Evolutionary conservation across 2,888 invertebrate genomes (phyloP).

Genomic region (Calephelis perditalis): DNA sequence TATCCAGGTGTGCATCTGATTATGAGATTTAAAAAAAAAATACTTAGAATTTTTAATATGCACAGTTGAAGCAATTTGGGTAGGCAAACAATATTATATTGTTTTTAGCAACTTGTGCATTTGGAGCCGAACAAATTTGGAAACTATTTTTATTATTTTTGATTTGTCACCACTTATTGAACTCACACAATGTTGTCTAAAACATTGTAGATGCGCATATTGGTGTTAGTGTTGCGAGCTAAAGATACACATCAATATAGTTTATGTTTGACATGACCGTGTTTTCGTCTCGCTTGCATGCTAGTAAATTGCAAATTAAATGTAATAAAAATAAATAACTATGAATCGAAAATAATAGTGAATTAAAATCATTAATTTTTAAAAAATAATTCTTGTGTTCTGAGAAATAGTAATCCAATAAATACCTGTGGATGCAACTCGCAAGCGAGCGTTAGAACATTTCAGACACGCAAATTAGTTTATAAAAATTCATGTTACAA

Average conservation of each 20-base stretch:
- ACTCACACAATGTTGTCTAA: slow-evolving; percentile 45
- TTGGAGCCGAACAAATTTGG: no score
- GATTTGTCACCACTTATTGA: slow-evolving; percentile 44
- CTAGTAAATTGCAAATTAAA: neutral
- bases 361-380: slow-evolving; percentile 26
- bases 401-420: slow-evolving; percentile 21
- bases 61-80: no score
- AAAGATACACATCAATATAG: slow-evolving; percentile 41
- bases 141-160: no score
- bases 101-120: no score
- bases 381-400: slow-evolving; percentile 38
- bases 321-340: slow-evolving; percentile 2
- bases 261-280: slow-evolving; percentile 37
- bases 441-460: slow-evolving; percentile 14
- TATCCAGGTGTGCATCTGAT: no score
- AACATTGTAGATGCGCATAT: slow-evolving; percentile 45
- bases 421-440: slow-evolving; percentile 34
- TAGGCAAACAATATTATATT: no score
- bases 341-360: neutral
- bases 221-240: slow-evolving; percentile 51
- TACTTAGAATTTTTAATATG: no score
- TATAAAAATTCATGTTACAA: slow-evolving; percentile 27
- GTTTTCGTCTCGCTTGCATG: slow-evolving; percentile 36
- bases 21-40: no score
- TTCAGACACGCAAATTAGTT: slow-evolving; percentile 38